Evolutionary conservation across 2,113 vertebrate genomes (phyloP).

Genomic region (Sapayoa aenigma): DNA sequence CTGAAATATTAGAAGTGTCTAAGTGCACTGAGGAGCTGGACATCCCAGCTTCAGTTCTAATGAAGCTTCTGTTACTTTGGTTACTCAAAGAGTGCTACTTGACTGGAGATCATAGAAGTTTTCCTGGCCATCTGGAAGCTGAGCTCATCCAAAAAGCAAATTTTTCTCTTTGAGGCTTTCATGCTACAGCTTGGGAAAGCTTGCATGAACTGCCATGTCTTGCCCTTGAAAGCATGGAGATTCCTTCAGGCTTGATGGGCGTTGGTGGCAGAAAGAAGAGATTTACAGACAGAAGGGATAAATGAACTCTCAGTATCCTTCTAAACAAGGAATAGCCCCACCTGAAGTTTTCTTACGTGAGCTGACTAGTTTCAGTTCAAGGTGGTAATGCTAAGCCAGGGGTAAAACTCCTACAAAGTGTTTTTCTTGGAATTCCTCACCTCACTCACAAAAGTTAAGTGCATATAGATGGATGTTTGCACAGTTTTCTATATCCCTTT

Average conservation of each 20-base stretch:
- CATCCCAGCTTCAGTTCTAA: background rate
- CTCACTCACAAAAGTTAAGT: background rate
- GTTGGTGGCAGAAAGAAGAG: background rate
- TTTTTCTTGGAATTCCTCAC: conserved; percentile 21
- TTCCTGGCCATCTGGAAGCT: background rate
- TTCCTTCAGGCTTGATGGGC: background rate
- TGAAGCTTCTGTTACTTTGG: background rate
- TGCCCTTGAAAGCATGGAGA: background rate
- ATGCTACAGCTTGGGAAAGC: background rate
- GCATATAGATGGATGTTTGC: background rate
- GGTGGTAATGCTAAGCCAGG: background rate
- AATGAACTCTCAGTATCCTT: conserved; percentile 31
- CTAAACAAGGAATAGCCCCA: background rate
- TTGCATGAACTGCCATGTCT: background rate
- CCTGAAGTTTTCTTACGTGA: background rate
- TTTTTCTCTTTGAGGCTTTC: background rate
- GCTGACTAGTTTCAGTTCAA: background rate
- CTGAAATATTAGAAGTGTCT: background rate
- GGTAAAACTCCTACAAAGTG: background rate
- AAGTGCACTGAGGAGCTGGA: background rate
- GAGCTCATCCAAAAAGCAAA: background rate
- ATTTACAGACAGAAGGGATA: conserved; percentile 13
- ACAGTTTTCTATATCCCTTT: background rate
- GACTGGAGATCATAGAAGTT: background rate
- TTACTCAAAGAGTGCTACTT: background rate